Percentiles rank a stretch among this genome's conserved stretches.
Evolutionary conservation across 2,797 vertebrate species (phyloP).

Genomic region (Avahi laniger): DNA sequence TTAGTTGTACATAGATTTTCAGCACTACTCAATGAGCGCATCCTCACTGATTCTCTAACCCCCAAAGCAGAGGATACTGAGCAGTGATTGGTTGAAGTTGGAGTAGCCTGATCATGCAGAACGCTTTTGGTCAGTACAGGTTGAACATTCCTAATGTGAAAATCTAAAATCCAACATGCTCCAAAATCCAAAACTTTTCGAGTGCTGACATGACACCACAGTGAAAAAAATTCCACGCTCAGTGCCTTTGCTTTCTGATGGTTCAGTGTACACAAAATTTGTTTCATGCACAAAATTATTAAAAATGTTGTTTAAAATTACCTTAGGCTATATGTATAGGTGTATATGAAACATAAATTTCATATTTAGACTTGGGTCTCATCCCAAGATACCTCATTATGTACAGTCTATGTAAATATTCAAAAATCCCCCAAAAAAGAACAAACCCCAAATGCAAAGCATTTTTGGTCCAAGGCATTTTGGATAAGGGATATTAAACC

Average conservation of each 20-base stretch:
- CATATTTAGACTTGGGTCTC: background rate
- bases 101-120: background rate
- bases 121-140: background rate
- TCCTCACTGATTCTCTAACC: background rate
- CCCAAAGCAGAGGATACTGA: background rate
- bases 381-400: background rate
- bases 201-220: background rate
- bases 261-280: background rate
- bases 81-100: background rate
- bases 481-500: background rate
- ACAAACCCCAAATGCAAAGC: background rate
- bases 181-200: background rate
- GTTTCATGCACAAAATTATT: background rate
- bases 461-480: background rate
- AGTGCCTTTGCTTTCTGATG: background rate
- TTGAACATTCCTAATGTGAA: background rate
- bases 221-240: background rate
- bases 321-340: background rate
- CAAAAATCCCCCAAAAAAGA: background rate
- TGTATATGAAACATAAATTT: background rate
- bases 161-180: background rate
- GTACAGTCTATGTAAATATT: background rate
- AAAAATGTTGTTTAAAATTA: background rate
- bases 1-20: background rate
- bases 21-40: background rate